Evolutionary conservation across 1,140 invertebrate genomes (phyloP).

Genomic region (Chrysopa pallens): DNA sequence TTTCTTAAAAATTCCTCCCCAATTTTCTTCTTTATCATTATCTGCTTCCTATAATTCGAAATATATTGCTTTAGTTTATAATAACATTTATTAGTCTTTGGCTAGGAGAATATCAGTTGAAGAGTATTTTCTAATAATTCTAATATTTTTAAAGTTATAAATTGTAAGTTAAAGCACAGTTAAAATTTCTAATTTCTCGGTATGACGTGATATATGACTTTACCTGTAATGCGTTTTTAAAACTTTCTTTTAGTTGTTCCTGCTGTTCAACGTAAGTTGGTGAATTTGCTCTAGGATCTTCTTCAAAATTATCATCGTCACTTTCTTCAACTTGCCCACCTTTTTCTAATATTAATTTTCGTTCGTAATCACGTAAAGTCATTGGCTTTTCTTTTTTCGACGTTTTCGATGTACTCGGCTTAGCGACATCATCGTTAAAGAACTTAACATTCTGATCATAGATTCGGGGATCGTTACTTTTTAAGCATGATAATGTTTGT

Average conservation of each 20-base stretch:
- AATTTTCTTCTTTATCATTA: constrained; percentile 28
- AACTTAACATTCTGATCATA: constrained; percentile 63
- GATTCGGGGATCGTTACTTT: constrained; percentile 74
- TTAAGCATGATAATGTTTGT: constrained; percentile 65
- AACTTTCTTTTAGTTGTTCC: constrained; percentile 44
- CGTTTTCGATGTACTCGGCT: constrained; percentile 19
- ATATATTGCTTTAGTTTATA: no score
- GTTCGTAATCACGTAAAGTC: constrained; percentile 62
- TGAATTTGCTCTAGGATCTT: constrained; percentile 10
- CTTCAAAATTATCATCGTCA: constrained; percentile 24
- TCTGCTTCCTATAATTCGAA: constrained; percentile 29
- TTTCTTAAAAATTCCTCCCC: constrained; percentile 36
- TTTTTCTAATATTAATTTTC: constrained; percentile 53
- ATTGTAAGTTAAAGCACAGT: no score
- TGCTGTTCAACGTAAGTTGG: constrained; percentile 52
- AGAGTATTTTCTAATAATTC: no score
- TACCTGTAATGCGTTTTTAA: constrained; percentile 25
- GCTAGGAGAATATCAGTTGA: no score
- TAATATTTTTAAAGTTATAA: no score
- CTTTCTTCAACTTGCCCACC: constrained; percentile 38
- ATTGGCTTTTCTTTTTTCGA: constrained; percentile 36
- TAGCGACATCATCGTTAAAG: constrained; percentile 33
- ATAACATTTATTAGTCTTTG: no score
- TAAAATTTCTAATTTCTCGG: no score
- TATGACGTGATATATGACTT: no score